Base-by-base conservation (phyloP, 2,797 vertebrate species). In the Lutjanus argentimaculatus region DNA sequence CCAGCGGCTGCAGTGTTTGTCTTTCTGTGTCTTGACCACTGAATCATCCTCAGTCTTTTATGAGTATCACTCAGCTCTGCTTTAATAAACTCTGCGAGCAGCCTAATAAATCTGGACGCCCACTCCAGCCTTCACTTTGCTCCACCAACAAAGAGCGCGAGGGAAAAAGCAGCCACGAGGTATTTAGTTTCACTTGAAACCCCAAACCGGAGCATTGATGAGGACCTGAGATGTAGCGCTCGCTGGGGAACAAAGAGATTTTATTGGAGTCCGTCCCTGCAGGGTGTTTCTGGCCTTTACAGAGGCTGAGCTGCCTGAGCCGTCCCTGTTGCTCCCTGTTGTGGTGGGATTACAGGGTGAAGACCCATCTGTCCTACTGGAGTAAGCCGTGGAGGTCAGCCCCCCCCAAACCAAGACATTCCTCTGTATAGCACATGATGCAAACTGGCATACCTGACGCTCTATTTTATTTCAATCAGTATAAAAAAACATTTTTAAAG, bases 211-310 rank as follows among this genome's bases (percentile, higher is more conserved):
- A 78, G 81, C 85, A 88, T 65, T 89, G 89, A 92, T 89, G 89
- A 85, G 71, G 85, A 77, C 74, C 80, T 88, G 79, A 92, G 90
- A 92, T 90, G 89, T 43, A 83, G 80, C n/a, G 5, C 79, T 86
- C 86, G 22, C 68, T 21, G 53, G 77, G 84, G 88, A 93, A 93
- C 93, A 93, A 94, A 95, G 91, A 73, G 45, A 80, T 92, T 95
- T 95, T 92, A 94, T 91, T 91, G 90, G 87, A 81, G 91, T 82
- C 58, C 72, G 42, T 85, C 89, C 88, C 92, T 88, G 86, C 85
- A 86, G 92, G 93, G 89, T 86, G 81, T 89, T 90, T 88, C 56
- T 88, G 75, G 67, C 70, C 85, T 91, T 92, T 87, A 79, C 73
- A 81, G 85, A 81, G 88, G 74, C 66, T 77, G 86, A 91, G 78